These are phyloP conservation scores for Phragmatobia fuliginosa DNA, from an alignment of 2,888 invertebrate genomes.

Conservation along the genomic window DNA sequence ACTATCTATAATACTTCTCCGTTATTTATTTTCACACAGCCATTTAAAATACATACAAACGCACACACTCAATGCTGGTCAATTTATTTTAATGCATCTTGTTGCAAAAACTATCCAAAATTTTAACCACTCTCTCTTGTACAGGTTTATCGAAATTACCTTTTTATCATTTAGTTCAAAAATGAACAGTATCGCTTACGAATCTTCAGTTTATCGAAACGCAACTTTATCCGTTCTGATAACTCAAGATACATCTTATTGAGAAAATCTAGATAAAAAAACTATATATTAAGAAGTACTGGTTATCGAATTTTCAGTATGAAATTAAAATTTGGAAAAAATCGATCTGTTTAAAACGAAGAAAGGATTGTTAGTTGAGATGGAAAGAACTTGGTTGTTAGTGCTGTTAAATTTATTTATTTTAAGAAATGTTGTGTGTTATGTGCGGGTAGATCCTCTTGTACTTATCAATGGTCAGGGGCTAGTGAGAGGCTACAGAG, in stretches of 20 bases:
- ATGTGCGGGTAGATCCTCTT: conserved; percentile 75
- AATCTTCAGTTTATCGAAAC: conserved; percentile 36
- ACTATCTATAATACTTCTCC: not conserved
- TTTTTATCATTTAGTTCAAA: conserved; percentile 2
- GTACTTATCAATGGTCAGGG: conserved; percentile 74
- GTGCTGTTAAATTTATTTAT: conserved; percentile 44
- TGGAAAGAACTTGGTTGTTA: conserved; percentile 47
- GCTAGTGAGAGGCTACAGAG: conserved; percentile 72
- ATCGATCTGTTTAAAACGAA: not conserved
- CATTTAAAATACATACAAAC: not conserved
- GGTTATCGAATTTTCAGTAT: conserved; percentile 17
- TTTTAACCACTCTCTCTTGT: not conserved
- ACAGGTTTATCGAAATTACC: not conserved
- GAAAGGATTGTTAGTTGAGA: conserved; percentile 35
- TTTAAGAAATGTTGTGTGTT: conserved; percentile 44
- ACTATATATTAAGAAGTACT: conserved; percentile 47
- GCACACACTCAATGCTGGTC: not conserved
- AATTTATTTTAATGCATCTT: not conserved
- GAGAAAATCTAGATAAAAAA: conserved; percentile 65
- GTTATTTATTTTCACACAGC: no score
- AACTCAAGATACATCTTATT: conserved; percentile 51
- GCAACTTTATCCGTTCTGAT: conserved; percentile 50
- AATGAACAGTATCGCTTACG: not conserved
- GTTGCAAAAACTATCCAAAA: not conserved
- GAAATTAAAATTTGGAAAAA: conserved; percentile 1